Evolutionary conservation across 2,888 invertebrate genomes (phyloP).

Genomic region (Chrysina gloriosa): DNA sequence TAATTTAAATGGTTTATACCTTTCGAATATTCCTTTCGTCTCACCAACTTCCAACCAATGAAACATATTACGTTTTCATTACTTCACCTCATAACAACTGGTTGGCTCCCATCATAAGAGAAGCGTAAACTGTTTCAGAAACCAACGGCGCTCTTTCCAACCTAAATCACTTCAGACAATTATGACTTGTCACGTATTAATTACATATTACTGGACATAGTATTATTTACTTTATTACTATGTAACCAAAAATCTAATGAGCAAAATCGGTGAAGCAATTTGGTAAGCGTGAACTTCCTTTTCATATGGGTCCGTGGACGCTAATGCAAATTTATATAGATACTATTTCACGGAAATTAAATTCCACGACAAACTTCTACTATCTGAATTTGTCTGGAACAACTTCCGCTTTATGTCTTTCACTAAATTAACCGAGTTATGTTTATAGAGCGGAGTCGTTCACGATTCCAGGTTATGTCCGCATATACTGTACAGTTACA

Average conservation of each 20-base stretch:
- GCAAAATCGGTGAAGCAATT: slow-evolving; percentile 33
- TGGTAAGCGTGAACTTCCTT: slow-evolving; percentile 15
- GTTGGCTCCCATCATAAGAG: too few species aligned
- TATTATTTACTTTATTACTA: not conserved
- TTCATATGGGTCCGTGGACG: slow-evolving; percentile 14
- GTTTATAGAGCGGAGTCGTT: slow-evolving; percentile 50
- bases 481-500: slow-evolving; percentile 45
- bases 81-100: too few species aligned
- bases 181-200: too few species aligned
- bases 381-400: slow-evolving; percentile 44
- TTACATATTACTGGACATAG: too few species aligned
- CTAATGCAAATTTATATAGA: slow-evolving; percentile 53
- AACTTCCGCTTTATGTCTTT: slow-evolving; percentile 52
- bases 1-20: too few species aligned
- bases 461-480: slow-evolving; percentile 44
- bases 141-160: too few species aligned
- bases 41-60: too few species aligned
- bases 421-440: slow-evolving; percentile 56
- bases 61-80: too few species aligned
- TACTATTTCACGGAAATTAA: slow-evolving; percentile 55
- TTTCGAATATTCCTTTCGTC: too few species aligned
- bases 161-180: too few species aligned
- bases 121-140: too few species aligned
- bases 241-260: slow-evolving; percentile 8
- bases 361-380: slow-evolving; percentile 45